A percentile compares a stretch with the other conserved stretches of the same genome.
These are phyloP conservation scores for Syngnathus rostellatus DNA, from an alignment of 2,797 vertebrate genomes.

Conservation along the genomic window DNA sequence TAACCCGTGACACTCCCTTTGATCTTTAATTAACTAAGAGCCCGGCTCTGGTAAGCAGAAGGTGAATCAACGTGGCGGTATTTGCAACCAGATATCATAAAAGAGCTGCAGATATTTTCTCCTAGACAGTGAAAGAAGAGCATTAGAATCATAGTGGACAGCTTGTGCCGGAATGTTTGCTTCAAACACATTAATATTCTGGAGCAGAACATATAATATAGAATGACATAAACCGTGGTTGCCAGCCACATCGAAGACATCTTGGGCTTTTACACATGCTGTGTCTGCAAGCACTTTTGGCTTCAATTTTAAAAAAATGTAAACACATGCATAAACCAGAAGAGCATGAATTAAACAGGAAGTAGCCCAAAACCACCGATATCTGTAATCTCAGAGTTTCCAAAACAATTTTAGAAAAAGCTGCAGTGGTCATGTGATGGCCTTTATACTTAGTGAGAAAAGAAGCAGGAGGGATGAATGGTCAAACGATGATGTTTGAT, in stretches of 20 bases:
- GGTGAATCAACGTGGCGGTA: constrained; percentile 35
- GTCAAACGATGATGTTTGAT: background rate
- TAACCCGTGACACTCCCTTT: constrained; percentile 55
- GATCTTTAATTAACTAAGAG: constrained; percentile 63
- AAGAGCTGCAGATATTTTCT: background rate
- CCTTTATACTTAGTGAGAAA: background rate
- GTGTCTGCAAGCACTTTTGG: constrained; percentile 17
- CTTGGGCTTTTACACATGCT: constrained; percentile 14
- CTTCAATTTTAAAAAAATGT: constrained; percentile 11
- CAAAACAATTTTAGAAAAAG: background rate
- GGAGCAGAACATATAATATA: constrained; percentile 15
- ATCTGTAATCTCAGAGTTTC: background rate
- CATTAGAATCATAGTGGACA: constrained; percentile 14
- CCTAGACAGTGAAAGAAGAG: background rate
- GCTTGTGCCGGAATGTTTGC: constrained; percentile 23
- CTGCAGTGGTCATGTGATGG: background rate
- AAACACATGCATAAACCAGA: constrained; percentile 10
- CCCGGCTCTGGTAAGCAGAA: constrained; percentile 31
- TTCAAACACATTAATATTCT: constrained; percentile 16
- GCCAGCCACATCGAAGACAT: constrained; percentile 23
- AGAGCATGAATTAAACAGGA: background rate
- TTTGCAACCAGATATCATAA: constrained; percentile 26
- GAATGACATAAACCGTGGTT: constrained; percentile 14
- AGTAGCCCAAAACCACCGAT: background rate
- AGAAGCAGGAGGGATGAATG: background rate